Evolutionary conservation across 2,113 vertebrate genomes (phyloP).

Genomic region (Pleuronectes platessa): DNA sequence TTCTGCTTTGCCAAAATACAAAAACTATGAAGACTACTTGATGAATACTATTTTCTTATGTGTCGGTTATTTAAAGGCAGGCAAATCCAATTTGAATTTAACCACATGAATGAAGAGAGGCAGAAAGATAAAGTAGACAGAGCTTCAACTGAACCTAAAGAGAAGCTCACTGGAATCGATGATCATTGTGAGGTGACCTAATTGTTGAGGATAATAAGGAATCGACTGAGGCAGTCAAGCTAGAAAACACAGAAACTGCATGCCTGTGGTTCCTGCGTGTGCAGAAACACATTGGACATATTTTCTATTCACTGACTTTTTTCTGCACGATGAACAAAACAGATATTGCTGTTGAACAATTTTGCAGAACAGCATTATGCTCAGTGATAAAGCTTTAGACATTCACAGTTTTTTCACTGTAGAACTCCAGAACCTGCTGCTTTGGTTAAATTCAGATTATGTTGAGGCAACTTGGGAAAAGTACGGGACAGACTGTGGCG

Average conservation of each 20-base stretch:
- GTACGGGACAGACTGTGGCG: too few relatives aligned
- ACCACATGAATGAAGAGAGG: slow-evolving; percentile 18
- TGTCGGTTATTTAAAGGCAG: background rate
- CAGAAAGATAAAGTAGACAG: slow-evolving; percentile 10
- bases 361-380: background rate
- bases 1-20: too few relatives aligned
- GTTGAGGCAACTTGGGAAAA: too few relatives aligned
- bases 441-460: too few relatives aligned
- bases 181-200: slow-evolving; percentile 60
- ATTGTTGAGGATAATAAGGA: slow-evolving; percentile 75
- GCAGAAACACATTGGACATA: background rate
- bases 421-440: too few relatives aligned
- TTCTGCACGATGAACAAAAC: background rate
- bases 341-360: too few relatives aligned
- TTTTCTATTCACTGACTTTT: background rate
- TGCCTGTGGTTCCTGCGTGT: slow-evolving; percentile 7
- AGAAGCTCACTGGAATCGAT: slow-evolving; percentile 57
- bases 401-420: too few relatives aligned
- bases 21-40: too few relatives aligned
- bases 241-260: slow-evolving; percentile 61
- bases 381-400: too few relatives aligned
- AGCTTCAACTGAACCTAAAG: slow-evolving; percentile 26
- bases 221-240: slow-evolving; percentile 73
- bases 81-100: slow-evolving; percentile 24
- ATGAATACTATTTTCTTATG: background rate